Evolutionary conservation across 2,113 vertebrate species (phyloP).

Genomic region (Pleuronectes platessa): DNA sequence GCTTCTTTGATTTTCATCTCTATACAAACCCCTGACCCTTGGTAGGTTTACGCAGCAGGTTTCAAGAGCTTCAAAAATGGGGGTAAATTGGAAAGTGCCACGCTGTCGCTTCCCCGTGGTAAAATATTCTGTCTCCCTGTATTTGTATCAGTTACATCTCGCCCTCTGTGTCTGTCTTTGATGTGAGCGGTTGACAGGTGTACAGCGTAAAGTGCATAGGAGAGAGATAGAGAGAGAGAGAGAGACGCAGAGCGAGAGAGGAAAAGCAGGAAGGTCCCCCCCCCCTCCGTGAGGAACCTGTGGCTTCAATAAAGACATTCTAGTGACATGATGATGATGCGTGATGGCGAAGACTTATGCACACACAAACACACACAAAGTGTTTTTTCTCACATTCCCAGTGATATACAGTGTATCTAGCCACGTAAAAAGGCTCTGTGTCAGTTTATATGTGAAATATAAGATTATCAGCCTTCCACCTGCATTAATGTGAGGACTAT

Average conservation of each 20-base stretch:
- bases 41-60: slow-evolving; percentile 15
- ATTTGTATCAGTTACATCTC: slow-evolving; percentile 49
- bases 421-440: too few relatives aligned
- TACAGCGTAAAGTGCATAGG: slow-evolving; percentile 31
- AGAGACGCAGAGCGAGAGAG: neutral
- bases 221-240: neutral
- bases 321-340: slow-evolving; percentile 15
- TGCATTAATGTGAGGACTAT: too few relatives aligned
- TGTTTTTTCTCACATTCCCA: neutral
- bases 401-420: neutral
- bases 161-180: slow-evolving; percentile 63
- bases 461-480: too few relatives aligned
- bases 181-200: slow-evolving; percentile 62
- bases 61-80: slow-evolving; percentile 49
- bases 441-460: too few relatives aligned
- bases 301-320: slow-evolving; percentile 49
- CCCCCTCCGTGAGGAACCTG: slow-evolving; percentile 29
- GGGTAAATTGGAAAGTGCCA: slow-evolving; percentile 63
- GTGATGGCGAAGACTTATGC: neutral
- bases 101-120: slow-evolving; percentile 18
- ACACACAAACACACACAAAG: neutral
- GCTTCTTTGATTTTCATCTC: neutral
- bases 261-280: neutral
- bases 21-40: neutral
- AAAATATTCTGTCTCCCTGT: slow-evolving; percentile 47